phyloP scores from a whole-genome alignment of 1,140 invertebrate genomes.

The Scaptomyza graminum region DNA sequence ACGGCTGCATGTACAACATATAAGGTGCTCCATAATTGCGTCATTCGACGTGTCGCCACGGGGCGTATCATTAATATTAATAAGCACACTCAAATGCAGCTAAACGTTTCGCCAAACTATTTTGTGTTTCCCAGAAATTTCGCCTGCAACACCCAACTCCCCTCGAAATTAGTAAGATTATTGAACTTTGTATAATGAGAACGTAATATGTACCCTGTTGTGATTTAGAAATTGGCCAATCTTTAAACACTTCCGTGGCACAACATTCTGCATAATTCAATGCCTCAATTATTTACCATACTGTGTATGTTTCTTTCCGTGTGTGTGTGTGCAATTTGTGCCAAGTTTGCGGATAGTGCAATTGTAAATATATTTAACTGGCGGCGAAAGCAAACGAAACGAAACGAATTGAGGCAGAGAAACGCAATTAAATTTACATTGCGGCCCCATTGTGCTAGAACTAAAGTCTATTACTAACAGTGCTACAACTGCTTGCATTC shows the following conservation, averaged over 20 bases:
- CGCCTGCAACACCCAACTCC: too few species aligned
- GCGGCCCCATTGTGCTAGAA: constrained; percentile 14
- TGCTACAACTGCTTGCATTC: constrained; percentile 33
- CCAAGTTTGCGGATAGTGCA: constrained; percentile 16
- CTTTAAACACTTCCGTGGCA: constrained; percentile 10
- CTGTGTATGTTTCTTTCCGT: too few species aligned
- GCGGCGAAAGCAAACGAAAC: constrained; percentile 16
- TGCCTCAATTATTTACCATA: constrained; percentile 37
- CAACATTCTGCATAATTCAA: constrained; percentile 45
- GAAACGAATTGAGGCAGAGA: constrained; percentile 13
- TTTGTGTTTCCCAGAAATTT: neutral
- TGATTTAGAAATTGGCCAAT: constrained; percentile 9
- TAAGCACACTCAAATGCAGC: constrained; percentile 6
- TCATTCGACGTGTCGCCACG: neutral
- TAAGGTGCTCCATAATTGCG: neutral
- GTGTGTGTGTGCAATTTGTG: constrained; percentile 37
- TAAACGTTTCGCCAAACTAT: neutral
- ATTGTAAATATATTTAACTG: constrained; percentile 34
- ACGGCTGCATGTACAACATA: too few species aligned
- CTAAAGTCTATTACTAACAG: neutral
- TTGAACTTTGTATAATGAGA: constrained; percentile 22
- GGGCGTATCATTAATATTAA: constrained; percentile 54
- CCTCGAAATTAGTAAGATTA: too few species aligned
- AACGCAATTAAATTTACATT: constrained; percentile 61
- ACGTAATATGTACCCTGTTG: neutral